Evolutionary conservation across 2,888 invertebrate genomes (phyloP), one percentile per base, ranked within the genome.

Genomic region (Standfussiana lucernea): DNA sequence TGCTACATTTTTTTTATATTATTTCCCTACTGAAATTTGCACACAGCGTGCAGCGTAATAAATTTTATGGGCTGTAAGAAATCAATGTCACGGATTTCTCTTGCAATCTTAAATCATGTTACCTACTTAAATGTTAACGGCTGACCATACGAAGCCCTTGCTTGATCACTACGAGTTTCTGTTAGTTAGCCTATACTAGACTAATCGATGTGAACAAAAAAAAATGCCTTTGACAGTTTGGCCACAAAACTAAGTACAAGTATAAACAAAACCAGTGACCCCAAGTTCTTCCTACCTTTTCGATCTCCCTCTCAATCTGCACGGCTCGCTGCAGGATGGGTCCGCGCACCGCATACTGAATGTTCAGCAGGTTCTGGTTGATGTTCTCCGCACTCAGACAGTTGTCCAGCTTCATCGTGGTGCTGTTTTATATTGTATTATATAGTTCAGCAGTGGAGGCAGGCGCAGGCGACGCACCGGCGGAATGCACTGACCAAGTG

Each of bases 321-420:
- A 97, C 94, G 0, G 98, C 98, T 24, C 98, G 93, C 66, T 98
- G 97, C 65, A 98, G 97, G 47, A 98, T 97, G 2, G 98, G 98
- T 0, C 98, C 98, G 15, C 98, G 96, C 32, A 99, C 98, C 2
- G 98, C 98, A 93, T 98, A 98, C 91, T 98, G 97, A 97, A 98
- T 98, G 62, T 96, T 96, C 89, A 97, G 97, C 50, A 98, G 96
- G 88, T 97, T 97, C 50, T 97, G 97, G 93, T 98, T 98, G 89
- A 98, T 97, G 89, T 97, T 98, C 47, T 97, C 97, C 1, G 74
- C 61, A 0, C 90, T 92, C 21, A 94, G 72, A 32, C 90, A 87
- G 73, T 89, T 89, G 40, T 93, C 90, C 66, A 93, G 56, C 83
- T 93, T 93, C 94, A 94, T 93, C 10, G 42, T 86, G 66, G 21